Conservation (phyloP, 1,140 invertebrate species). For the Lineus longissimus region DNA sequence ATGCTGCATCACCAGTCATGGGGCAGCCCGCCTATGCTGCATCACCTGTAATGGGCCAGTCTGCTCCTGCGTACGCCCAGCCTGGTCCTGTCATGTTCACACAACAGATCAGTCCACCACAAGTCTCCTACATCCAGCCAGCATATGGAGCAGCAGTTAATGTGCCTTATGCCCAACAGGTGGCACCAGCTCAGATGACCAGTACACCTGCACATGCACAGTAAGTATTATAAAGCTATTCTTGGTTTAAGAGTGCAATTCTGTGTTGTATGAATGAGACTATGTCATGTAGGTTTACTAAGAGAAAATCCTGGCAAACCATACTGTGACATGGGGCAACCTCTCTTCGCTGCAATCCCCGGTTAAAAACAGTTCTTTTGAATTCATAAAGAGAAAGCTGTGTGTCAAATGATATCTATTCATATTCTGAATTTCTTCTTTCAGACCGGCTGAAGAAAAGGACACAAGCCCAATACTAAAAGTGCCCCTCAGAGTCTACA, state of each 20-base stretch:
- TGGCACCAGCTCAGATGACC: constrained; percentile 2
- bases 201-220: background rate
- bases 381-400: too few relatives aligned
- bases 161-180: background rate
- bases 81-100: background rate
- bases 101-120: background rate
- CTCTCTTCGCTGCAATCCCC: background rate
- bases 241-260: background rate
- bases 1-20: background rate
- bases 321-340: background rate
- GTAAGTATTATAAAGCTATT: background rate
- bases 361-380: too few relatives aligned
- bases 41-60: background rate
- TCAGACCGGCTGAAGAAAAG: background rate
- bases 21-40: background rate
- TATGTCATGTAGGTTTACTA: background rate
- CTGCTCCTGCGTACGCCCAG: background rate
- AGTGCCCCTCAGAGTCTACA: background rate
- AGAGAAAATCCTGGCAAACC: background rate
- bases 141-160: too few relatives aligned
- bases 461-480: background rate
- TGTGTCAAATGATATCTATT: too few relatives aligned
- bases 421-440: too few relatives aligned
- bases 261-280: background rate
- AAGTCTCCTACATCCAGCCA: background rate